Evolutionary conservation across 2,113 vertebrate genomes (phyloP).

Genomic region (Crotophaga sulcirostris): DNA sequence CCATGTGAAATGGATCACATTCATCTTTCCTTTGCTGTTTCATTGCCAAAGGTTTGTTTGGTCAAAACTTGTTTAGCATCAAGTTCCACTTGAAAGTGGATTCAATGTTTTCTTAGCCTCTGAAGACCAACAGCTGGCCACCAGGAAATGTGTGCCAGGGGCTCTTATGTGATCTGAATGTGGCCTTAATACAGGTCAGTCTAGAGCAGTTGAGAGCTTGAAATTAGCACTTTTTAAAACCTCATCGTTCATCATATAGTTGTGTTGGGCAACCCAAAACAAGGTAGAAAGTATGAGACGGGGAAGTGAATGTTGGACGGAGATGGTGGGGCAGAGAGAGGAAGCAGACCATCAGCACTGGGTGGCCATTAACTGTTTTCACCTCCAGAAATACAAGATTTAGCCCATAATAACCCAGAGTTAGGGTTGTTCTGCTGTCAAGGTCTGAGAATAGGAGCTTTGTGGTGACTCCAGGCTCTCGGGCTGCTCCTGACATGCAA

Average conservation of each 20-base stretch:
- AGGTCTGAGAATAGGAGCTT: background rate
- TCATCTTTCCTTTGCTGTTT: background rate
- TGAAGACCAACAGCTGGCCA: background rate
- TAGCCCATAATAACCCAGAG: background rate
- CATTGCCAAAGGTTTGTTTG: background rate
- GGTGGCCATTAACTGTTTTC: background rate
- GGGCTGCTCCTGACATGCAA: rapidly evolving
- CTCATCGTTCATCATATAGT: rapidly evolving
- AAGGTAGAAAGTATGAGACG: background rate
- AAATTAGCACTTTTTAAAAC: background rate
- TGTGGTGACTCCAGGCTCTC: background rate
- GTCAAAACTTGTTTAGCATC: background rate
- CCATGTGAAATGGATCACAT: rapidly evolving
- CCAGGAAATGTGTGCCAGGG: rapidly evolving
- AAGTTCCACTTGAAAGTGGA: background rate
- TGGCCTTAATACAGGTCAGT: background rate
- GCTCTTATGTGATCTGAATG: background rate
- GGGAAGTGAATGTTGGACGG: rapidly evolving
- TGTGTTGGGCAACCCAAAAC: background rate
- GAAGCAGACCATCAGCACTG: rapidly evolving
- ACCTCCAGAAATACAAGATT: background rate
- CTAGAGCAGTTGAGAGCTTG: background rate
- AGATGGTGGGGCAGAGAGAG: background rate
- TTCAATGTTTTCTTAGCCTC: background rate
- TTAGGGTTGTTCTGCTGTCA: background rate